Percentiles rank a stretch among this genome's conserved stretches.
phyloP scores from a whole-genome alignment of 2,797 vertebrate species.

The Petrocephalus schoutedeni region DNA sequence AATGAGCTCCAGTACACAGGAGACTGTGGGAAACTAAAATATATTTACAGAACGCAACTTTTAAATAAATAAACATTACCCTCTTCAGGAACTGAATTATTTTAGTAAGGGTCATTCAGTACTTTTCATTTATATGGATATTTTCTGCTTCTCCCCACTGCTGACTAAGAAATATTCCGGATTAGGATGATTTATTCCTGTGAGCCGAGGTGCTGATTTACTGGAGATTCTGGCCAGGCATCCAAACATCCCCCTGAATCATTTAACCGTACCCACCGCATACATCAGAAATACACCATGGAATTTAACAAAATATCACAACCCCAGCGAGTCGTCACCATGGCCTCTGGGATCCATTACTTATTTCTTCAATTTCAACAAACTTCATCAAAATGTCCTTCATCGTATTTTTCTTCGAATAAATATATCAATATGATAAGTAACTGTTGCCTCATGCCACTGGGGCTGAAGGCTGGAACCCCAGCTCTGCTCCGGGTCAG shows the following conservation, averaged over 20 bases:
- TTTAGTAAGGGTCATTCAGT: slow-evolving; percentile 45
- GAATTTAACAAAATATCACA: not conserved
- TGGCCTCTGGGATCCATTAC: not conserved
- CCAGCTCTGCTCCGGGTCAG: not conserved
- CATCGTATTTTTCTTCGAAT: not conserved
- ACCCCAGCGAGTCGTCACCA: not conserved
- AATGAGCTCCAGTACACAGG: not conserved
- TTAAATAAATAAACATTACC: slow-evolving; percentile 42
- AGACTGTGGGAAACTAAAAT: not conserved
- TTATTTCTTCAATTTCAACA: not conserved
- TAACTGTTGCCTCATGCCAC: not conserved
- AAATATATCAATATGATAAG: slow-evolving; percentile 2
- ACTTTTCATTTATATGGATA: slow-evolving; percentile 56
- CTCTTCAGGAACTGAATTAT: slow-evolving; percentile 50
- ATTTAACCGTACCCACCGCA: not conserved
- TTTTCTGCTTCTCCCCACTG: slow-evolving; percentile 48
- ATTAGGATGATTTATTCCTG: slow-evolving; percentile 45
- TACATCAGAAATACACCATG: not conserved
- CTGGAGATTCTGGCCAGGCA: not conserved
- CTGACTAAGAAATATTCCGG: slow-evolving; percentile 50
- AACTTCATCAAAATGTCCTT: slow-evolving; percentile 1
- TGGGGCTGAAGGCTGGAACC: not conserved
- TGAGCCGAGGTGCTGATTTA: slow-evolving; percentile 24
- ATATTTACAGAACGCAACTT: slow-evolving; percentile 17
- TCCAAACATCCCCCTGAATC: not conserved